Percentiles rank a stretch among this genome's conserved stretches.
These are phyloP conservation scores for Leucophora obtusa DNA, from an alignment of 2,888 invertebrate species.

Conservation along the genomic window DNA sequence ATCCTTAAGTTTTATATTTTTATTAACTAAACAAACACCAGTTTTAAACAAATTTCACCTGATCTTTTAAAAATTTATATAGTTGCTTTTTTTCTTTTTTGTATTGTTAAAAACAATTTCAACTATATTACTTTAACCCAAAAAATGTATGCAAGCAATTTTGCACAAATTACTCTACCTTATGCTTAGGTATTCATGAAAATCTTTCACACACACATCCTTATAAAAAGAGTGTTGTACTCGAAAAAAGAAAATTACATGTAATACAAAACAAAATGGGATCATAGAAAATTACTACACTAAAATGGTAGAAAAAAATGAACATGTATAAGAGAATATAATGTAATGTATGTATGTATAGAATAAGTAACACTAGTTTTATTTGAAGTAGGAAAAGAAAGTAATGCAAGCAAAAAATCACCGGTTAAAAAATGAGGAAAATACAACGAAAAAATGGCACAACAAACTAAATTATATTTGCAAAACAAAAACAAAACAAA, in stretches of 20 bases:
- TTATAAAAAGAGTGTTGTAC: conserved; percentile 7
- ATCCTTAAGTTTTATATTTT: neutral
- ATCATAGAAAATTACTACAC: conserved; percentile 50
- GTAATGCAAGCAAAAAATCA: conserved; percentile 37
- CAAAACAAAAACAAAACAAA: conserved; percentile 7
- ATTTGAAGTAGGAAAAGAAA: conserved; percentile 24
- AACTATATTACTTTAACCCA: neutral
- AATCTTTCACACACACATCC: conserved; percentile 32
- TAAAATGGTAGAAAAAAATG: neutral
- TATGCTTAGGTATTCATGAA: conserved; percentile 47
- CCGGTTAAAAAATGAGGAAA: conserved; percentile 15
- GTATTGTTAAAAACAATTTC: neutral
- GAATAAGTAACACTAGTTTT: conserved; percentile 25
- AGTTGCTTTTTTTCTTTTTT: neutral
- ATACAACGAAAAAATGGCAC: conserved; percentile 6
- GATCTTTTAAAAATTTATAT: neutral
- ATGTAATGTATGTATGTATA: neutral
- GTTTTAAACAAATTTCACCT: neutral
- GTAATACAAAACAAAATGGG: conserved; percentile 51
- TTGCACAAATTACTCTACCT: conserved; percentile 54
- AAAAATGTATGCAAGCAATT: conserved; percentile 49
- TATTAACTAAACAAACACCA: neutral
- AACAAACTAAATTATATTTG: conserved; percentile 18
- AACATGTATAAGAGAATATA: no score
- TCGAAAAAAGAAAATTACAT: conserved; percentile 50